A percentile compares a stretch with the other conserved stretches of the same genome.
These are phyloP conservation scores for Zapus hudsonius DNA, from an alignment of 2,113 vertebrate genomes.

Conservation along the genomic window DNA sequence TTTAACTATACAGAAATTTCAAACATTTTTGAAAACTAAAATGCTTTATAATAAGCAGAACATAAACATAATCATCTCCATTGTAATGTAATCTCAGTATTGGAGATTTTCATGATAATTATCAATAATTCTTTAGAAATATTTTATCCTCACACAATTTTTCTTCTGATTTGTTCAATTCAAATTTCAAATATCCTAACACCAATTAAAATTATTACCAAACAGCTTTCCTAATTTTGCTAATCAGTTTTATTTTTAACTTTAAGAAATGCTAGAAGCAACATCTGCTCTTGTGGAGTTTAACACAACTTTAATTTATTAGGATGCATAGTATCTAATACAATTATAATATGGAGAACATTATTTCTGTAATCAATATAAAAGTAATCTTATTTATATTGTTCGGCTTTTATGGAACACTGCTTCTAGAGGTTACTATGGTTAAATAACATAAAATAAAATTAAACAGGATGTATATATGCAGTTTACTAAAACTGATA, in stretches of 20 bases:
- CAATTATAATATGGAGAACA: not conserved
- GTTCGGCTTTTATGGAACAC: not conserved
- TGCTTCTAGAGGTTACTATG: not conserved
- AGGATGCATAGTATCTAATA: not conserved
- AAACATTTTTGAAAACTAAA: not conserved
- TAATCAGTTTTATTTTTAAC: rapidly evolving
- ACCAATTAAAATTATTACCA: not conserved
- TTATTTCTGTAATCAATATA: not conserved
- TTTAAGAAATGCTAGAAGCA: not conserved
- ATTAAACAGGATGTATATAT: not conserved
- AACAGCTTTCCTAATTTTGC: not conserved
- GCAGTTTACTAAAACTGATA: not conserved
- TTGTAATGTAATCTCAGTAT: not conserved
- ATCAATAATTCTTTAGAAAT: not conserved
- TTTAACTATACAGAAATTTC: not conserved
- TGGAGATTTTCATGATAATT: not conserved
- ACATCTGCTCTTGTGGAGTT: not conserved
- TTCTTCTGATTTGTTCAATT: not conserved
- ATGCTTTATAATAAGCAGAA: not conserved
- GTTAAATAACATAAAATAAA: not conserved
- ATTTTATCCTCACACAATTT: not conserved
- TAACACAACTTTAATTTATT: not conserved
- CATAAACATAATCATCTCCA: not conserved
- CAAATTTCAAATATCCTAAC: no score
- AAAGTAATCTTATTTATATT: not conserved